These are phyloP conservation scores for Aspidoscelis tigris DNA, from an alignment of 2,113 vertebrate species.

Conservation along the genomic window DNA sequence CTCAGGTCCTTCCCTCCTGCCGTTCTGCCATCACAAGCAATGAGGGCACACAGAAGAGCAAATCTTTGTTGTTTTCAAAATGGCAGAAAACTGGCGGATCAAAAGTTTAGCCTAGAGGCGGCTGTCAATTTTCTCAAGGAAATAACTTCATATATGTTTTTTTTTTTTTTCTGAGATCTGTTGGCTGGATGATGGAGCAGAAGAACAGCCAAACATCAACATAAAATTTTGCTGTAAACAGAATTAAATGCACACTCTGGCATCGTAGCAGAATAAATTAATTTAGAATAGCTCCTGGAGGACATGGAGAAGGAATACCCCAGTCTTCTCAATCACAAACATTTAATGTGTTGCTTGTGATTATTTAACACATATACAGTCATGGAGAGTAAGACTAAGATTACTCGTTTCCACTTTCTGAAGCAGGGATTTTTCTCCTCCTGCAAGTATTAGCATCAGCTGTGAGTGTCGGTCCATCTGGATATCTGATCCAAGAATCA, in stretches of 20 bases:
- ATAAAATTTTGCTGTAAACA: background rate
- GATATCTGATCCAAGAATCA: background rate
- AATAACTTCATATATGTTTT: conserved; percentile 59
- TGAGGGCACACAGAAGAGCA: rapidly evolving
- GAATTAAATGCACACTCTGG: background rate
- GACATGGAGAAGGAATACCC: background rate
- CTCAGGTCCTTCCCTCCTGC: rapidly evolving
- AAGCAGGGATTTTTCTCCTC: background rate
- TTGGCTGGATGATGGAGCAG: background rate
- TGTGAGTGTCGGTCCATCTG: background rate
- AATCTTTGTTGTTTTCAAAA: conserved; percentile 41
- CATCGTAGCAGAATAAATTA: rapidly evolving
- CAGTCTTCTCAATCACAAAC: background rate
- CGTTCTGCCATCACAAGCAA: conserved; percentile 6
- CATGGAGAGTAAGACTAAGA: background rate
- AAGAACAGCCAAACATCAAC: conserved; percentile 29
- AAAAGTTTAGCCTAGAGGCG: conserved; percentile 72
- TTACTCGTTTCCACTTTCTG: background rate
- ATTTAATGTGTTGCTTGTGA: background rate
- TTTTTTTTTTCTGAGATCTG: background rate
- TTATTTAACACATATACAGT: background rate
- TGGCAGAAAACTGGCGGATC: conserved; percentile 65
- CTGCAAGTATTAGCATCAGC: background rate
- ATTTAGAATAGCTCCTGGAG: background rate
- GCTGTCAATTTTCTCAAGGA: conserved; percentile 68